Conservation (phyloP, 2,888 invertebrate species). For the Lepeophtheirus nordmannii region DNA sequence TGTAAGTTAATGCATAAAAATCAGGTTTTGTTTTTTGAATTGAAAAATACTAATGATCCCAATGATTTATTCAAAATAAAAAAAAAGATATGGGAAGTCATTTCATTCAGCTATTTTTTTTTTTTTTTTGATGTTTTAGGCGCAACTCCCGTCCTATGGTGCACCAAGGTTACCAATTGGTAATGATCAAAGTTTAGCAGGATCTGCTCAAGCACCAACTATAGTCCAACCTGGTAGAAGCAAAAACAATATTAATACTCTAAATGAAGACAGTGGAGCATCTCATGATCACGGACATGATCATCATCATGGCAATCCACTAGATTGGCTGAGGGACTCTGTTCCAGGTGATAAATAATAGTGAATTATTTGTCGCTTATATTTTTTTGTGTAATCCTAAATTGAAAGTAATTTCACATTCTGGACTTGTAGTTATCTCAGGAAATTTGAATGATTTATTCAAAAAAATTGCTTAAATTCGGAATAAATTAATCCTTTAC, state of each 20-base stretch:
- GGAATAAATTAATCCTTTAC: no score
- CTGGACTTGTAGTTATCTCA: no score
- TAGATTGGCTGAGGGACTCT: conserved; percentile 41
- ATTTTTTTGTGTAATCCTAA: not conserved
- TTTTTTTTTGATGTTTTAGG: not conserved
- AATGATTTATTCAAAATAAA: no score
- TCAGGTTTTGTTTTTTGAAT: no score
- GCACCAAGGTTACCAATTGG: not conserved
- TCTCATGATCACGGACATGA: conserved; percentile 31
- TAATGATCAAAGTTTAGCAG: not conserved
- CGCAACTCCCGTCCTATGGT: not conserved
- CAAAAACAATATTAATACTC: not conserved
- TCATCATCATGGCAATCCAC: conserved; percentile 34
- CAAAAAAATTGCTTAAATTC: no score
- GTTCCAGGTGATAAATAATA: conserved; percentile 41
- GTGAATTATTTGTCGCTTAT: not conserved
- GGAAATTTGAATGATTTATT: no score
- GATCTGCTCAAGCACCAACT: conserved; percentile 5
- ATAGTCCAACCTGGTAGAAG: not conserved
- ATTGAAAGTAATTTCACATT: not conserved
- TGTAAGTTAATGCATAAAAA: no score
- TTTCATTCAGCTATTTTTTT: not conserved
- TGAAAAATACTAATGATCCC: no score
- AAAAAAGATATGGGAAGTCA: no score
- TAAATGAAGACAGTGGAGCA: not conserved